Base-by-base conservation (phyloP, 2,113 vertebrate species). In the Erinaceus europaeus region DNA sequence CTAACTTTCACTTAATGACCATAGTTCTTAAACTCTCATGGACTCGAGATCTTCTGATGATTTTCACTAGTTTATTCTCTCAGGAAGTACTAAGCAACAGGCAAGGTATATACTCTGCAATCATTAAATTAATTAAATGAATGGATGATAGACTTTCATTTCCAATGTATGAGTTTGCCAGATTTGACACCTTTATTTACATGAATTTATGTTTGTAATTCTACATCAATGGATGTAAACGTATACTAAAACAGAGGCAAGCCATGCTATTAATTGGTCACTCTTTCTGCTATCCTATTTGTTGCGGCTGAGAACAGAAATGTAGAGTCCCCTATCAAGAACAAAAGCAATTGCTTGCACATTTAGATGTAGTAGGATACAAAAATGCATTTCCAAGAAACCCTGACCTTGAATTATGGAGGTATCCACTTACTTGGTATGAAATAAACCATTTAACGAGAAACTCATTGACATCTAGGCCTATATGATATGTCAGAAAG, bases 131-230 rank as follows among this genome's bases (percentile, higher is more conserved):
- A 38, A 81, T 29, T 50, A 86, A 74, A 59, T 25, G 3, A 59
- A 42, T 5, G 18, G 38, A 53, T 48, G 59, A 67, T 79, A 77
- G 77, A 59, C 75, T 84, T 72, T 61, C 34, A 57, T 34, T 59
- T 69, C 12, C 65, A 73, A 69, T 36, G 42, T 12, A n/a, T 23
- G 14, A 55, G 3, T 40, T 67, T 80, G 79, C 59, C 73, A 88
- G 36, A 64, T 77, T 91, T 67, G 9, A 8, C n/a, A 75, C n/a
- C 59, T 77, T 86, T 84, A 42, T 86, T 84, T 67, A 74, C 34
- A 68, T 21, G 6, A 68, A 59, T 64, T 91, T 61, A 52, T 32
- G 50, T 69, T 29, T 9, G 14, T 32, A 50, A 4, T 3, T 85
- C n/a, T 25, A 48, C 20, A 68, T n/a, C n/a, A n/a, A n/a, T n/a